Evolutionary conservation across 2,888 invertebrate species (phyloP).

Genomic region (Cybosia mesomella): DNA sequence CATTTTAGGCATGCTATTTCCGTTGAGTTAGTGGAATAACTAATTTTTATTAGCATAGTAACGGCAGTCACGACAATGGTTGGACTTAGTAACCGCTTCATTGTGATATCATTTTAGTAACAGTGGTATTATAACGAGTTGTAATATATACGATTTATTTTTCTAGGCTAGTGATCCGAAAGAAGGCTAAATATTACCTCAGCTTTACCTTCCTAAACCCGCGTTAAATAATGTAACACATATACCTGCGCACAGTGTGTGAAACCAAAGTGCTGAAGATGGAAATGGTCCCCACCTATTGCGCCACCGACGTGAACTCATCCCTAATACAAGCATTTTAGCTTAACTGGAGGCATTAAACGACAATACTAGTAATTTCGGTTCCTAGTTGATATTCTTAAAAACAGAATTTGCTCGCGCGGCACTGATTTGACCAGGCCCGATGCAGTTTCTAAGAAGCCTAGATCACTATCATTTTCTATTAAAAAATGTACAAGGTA

Average conservation of each 20-base stretch:
- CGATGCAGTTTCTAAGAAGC: neutral
- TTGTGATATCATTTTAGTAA: constrained; percentile 29
- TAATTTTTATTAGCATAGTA: constrained; percentile 45
- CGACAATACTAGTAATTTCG: neutral
- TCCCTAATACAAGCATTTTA: neutral
- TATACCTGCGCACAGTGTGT: neutral
- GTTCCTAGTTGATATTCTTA: neutral
- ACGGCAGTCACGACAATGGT: constrained; percentile 37
- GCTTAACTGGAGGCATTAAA: neutral
- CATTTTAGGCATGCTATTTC: constrained; percentile 43
- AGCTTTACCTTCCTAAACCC: neutral
- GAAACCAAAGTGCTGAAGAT: neutral
- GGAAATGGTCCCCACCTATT: neutral
- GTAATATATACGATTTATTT: constrained; percentile 11
- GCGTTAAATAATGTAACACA: neutral
- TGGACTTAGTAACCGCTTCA: constrained; percentile 21
- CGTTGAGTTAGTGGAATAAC: constrained; percentile 33
- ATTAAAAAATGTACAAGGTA: neutral
- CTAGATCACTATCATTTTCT: neutral
- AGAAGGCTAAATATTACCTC: neutral
- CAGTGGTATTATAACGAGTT: constrained; percentile 18
- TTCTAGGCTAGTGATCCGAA: constrained; percentile 18
- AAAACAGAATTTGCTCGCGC: neutral
- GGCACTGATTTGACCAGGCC: neutral
- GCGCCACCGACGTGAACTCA: neutral